phyloP scores from a whole-genome alignment of 2,888 invertebrate species.

The Protonemura montana region DNA sequence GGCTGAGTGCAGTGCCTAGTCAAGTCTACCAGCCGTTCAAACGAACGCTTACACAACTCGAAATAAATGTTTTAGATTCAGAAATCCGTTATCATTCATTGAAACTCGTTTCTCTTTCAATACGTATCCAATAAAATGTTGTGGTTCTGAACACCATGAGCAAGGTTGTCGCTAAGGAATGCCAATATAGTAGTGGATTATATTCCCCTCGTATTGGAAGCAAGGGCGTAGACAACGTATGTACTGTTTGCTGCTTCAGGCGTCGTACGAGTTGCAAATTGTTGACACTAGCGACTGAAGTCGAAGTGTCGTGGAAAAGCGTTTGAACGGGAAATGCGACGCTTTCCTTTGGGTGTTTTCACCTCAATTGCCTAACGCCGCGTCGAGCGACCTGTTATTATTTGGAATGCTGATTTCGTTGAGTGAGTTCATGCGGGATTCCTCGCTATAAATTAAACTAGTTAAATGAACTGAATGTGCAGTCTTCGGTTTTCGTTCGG shows the following conservation, averaged over 20 bases:
- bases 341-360: neutral
- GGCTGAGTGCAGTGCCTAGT: neutral
- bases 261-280: neutral
- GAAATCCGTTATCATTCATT: slow-evolving; percentile 12
- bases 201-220: neutral
- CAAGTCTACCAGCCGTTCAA: neutral
- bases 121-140: neutral
- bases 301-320: neutral
- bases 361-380: neutral
- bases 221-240: neutral
- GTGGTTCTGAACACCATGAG: neutral
- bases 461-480: too few relatives aligned
- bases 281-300: neutral
- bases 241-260: neutral
- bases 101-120: neutral
- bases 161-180: neutral
- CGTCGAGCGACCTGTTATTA: too few relatives aligned
- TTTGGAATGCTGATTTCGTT: too few relatives aligned
- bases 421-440: too few relatives aligned
- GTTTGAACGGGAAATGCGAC: too few relatives aligned
- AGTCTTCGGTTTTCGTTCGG: too few relatives aligned
- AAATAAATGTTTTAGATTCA: neutral
- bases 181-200: neutral
- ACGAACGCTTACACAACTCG: neutral
- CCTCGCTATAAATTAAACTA: too few relatives aligned